Evolutionary conservation across 2,888 invertebrate species (phyloP).

Genomic region (Hirtodrosophila alboralis): DNA sequence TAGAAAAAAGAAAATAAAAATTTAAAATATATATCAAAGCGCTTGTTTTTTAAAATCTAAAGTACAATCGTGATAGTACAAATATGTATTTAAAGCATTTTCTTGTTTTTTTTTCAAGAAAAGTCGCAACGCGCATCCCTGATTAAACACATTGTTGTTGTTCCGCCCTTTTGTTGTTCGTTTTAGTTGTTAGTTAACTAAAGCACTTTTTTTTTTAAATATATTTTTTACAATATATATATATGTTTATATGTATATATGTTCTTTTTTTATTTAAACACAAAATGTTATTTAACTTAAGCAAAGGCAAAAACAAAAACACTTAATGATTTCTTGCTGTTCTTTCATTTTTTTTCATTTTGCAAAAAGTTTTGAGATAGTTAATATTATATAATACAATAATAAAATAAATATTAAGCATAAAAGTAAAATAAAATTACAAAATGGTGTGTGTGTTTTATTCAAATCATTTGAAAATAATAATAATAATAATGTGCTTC

Average conservation of each 20-base stretch:
- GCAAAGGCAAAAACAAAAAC: constrained; percentile 70
- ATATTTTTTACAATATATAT: constrained; percentile 16
- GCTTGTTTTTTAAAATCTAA: constrained; percentile 31
- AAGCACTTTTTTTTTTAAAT: constrained; percentile 32
- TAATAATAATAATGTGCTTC: too few relatives aligned
- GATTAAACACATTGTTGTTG: constrained; percentile 44
- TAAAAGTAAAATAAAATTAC: constrained; percentile 69
- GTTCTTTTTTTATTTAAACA: constrained; percentile 67
- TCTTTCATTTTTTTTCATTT: constrained; percentile 22
- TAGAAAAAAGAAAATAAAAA: constrained; percentile 8
- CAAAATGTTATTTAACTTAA: constrained; percentile 69
- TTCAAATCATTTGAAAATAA: constrained; percentile 35
- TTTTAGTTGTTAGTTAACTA: constrained; percentile 29
- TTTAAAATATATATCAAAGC: constrained; percentile 12
- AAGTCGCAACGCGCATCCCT: constrained; percentile 49
- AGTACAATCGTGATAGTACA: constrained; percentile 42
- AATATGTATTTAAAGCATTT: constrained; percentile 64
- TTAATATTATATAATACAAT: constrained; percentile 74
- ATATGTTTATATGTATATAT: constrained; percentile 16
- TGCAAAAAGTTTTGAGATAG: constrained; percentile 65
- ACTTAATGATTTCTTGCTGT: constrained; percentile 36
- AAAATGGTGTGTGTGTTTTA: constrained; percentile 54
- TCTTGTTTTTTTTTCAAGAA: constrained; percentile 52
- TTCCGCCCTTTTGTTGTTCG: constrained; percentile 29
- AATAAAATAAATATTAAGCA: constrained; percentile 78